These are phyloP conservation scores for Marisa cornuarietis DNA, from an alignment of 1,140 invertebrate genomes.

Conservation along the genomic window DNA sequence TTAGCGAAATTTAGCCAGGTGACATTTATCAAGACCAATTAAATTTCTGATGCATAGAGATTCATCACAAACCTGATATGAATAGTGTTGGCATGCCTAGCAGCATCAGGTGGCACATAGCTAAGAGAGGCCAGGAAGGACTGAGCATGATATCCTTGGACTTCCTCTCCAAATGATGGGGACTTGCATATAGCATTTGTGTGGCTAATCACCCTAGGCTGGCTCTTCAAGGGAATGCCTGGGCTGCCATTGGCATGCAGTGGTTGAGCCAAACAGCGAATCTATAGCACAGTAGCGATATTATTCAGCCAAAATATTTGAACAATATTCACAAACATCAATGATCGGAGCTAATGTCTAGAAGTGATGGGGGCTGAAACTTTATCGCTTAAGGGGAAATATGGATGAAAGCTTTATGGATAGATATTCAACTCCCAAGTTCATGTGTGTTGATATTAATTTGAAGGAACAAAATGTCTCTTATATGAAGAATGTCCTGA, in stretches of 20 bases:
- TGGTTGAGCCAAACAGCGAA: constrained; percentile 66
- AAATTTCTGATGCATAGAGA: no score
- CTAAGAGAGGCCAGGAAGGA: constrained; percentile 66
- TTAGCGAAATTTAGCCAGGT: no score
- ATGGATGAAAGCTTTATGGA: no score
- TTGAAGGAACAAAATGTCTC: no score
- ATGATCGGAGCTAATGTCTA: not conserved
- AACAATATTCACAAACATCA: not conserved
- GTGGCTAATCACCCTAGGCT: constrained; percentile 56
- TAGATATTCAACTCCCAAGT: no score
- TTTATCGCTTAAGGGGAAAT: no score
- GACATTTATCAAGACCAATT: no score
- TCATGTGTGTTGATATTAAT: no score
- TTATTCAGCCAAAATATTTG: not conserved
- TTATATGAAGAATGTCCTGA: no score
- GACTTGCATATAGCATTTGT: constrained; percentile 60
- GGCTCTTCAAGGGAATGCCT: constrained; percentile 62
- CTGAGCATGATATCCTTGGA: constrained; percentile 61
- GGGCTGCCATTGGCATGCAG: constrained; percentile 58
- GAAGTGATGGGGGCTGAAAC: not conserved
- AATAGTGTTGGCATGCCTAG: constrained; percentile 65
- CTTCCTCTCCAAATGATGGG: constrained; percentile 44
- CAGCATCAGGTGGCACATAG: constrained; percentile 62
- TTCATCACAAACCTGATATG: constrained; percentile 49
- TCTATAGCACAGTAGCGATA: constrained; percentile 13